Percentiles rank a stretch among this genome's conserved stretches.
These are phyloP conservation scores for human DNA, from an alignment of 2,113 vertebrate genomes.

Conservation along the genomic window GRCh38 chr17:49639501-49640000, in stretches of 20 bases:
- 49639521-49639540: neutral
- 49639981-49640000: too few species aligned
- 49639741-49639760: neutral
- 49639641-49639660: neutral
- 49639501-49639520: neutral
- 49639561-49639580: neutral
- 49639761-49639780: neutral
- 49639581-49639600: neutral
- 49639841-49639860: neutral
- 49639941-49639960: conserved; percentile 16
- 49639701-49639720: neutral
- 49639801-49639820: neutral
- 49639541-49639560: neutral
- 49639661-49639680: conserved; percentile 8
- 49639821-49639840: neutral
- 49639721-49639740: conserved; percentile 15
- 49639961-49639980: neutral
- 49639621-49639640: neutral
- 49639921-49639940: neutral
- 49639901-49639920: neutral
- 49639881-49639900: conserved; percentile 22
- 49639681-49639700: conserved; percentile 19
- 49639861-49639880: neutral
- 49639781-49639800: neutral
- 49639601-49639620: neutral